Percentiles rank a stretch among this genome's conserved stretches.
Conservation (phyloP, 2,797 vertebrate genomes). For the Cebuella pygmaea region DNA sequence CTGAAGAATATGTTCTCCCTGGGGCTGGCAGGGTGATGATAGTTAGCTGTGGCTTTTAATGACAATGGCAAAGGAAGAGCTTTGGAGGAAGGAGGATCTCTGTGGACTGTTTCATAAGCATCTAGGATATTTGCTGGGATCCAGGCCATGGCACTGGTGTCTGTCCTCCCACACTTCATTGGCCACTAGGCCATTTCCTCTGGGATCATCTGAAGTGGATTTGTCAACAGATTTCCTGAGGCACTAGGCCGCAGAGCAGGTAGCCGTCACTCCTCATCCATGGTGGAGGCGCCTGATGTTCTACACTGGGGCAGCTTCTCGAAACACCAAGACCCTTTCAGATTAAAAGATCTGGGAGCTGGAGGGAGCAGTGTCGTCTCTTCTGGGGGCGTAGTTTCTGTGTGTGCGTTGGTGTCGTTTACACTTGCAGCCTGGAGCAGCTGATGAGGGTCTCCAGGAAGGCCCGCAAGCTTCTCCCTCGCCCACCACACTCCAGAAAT, state of each 20-base stretch:
- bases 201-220: neutral
- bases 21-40: neutral
- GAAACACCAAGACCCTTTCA: neutral
- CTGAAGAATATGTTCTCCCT: too few species aligned
- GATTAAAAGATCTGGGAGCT: neutral
- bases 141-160: neutral
- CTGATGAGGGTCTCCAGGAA: rapidly evolving
- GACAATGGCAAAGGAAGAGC: neutral
- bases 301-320: neutral
- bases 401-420: rapidly evolving
- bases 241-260: neutral
- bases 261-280: neutral
- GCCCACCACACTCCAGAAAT: neutral
- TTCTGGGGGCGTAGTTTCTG: neutral
- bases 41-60: neutral
- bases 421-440: neutral
- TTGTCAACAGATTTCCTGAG: neutral
- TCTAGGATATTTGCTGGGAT: neutral
- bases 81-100: neutral
- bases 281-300: neutral
- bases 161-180: neutral
- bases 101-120: neutral
- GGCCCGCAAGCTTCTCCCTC: neutral
- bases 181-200: neutral
- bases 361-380: neutral